Evolutionary conservation across 2,797 vertebrate species (phyloP).

Genomic region (Gambusia yucatana): DNA sequence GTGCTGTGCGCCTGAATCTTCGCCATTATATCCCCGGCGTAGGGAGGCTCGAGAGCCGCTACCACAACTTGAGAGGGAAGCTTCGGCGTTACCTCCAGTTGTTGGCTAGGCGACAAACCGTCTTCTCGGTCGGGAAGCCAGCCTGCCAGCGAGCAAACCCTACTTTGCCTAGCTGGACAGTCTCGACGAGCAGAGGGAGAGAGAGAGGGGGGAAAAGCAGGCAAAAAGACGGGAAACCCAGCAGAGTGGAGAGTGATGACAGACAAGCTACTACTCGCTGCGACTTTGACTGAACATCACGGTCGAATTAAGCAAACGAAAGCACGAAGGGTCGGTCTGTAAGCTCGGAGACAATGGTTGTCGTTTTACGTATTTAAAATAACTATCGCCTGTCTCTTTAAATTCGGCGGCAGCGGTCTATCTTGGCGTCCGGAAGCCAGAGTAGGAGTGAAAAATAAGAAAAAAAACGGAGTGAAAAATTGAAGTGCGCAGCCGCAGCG

Average conservation of each 20-base stretch:
- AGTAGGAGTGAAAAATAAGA: constrained; percentile 73
- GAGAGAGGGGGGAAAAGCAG: constrained; percentile 33
- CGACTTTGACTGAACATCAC: constrained; percentile 67
- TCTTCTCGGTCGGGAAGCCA: constrained; percentile 78
- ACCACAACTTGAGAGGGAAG: constrained; percentile 74
- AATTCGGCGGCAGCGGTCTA: constrained; percentile 86
- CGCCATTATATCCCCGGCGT: constrained; percentile 86
- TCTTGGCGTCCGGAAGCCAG: constrained; percentile 85
- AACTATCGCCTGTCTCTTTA: constrained; percentile 87
- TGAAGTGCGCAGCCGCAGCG: constrained; percentile 73
- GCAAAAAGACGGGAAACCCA: constrained; percentile 61
- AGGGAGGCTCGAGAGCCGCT: constrained; percentile 71
- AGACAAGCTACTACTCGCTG: constrained; percentile 70
- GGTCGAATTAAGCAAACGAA: constrained; percentile 39
- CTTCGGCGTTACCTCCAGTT: constrained; percentile 75
- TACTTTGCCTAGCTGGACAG: constrained; percentile 78
- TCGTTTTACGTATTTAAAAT: constrained; percentile 80
- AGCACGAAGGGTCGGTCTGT: constrained; percentile 53
- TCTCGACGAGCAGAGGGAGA: constrained; percentile 61
- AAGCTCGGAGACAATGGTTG: constrained; percentile 78
- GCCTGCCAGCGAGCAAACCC: constrained; percentile 67
- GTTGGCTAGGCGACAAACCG: constrained; percentile 79
- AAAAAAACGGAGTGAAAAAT: constrained; percentile 51
- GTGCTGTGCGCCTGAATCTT: constrained; percentile 87
- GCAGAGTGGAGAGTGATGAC: constrained; percentile 67